These are phyloP conservation scores for Cossypha niveicapilla DNA, from an alignment of 2,797 vertebrate genomes.

Conservation along the genomic window DNA sequence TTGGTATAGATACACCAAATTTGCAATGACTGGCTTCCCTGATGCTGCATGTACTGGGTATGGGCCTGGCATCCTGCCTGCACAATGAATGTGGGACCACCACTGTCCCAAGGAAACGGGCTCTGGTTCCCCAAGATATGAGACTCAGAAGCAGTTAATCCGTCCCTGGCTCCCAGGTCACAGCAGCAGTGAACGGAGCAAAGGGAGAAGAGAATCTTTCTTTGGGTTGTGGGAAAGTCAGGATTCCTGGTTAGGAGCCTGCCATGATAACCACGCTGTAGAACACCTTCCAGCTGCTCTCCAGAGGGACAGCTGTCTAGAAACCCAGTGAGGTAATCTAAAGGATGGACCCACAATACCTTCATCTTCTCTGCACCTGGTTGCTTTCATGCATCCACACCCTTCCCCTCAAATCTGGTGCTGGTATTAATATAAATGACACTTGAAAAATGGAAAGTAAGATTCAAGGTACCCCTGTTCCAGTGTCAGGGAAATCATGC, in stretches of 20 bases:
- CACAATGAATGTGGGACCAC: fast-evolving
- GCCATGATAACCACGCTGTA: not conserved
- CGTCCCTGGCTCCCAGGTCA: not conserved
- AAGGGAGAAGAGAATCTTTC: not conserved
- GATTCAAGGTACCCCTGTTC: not conserved
- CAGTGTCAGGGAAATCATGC: not conserved
- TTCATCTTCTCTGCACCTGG: not conserved
- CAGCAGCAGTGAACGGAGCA: not conserved
- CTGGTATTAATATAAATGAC: not conserved
- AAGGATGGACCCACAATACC: not conserved
- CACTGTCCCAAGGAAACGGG: not conserved
- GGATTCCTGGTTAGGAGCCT: not conserved
- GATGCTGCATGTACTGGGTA: not conserved
- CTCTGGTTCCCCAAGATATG: not conserved
- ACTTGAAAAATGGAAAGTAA: not conserved
- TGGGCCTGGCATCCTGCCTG: not conserved
- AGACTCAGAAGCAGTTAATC: not conserved
- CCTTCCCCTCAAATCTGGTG: not conserved
- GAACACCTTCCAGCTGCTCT: not conserved
- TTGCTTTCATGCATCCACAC: not conserved
- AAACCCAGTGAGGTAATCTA: not conserved
- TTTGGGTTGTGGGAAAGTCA: not conserved
- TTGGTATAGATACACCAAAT: not conserved
- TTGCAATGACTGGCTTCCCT: not conserved
- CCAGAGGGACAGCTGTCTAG: not conserved